These are phyloP conservation scores for Syngnathus rostellatus DNA, from an alignment of 2,797 vertebrate species.

Conservation along the genomic window DNA sequence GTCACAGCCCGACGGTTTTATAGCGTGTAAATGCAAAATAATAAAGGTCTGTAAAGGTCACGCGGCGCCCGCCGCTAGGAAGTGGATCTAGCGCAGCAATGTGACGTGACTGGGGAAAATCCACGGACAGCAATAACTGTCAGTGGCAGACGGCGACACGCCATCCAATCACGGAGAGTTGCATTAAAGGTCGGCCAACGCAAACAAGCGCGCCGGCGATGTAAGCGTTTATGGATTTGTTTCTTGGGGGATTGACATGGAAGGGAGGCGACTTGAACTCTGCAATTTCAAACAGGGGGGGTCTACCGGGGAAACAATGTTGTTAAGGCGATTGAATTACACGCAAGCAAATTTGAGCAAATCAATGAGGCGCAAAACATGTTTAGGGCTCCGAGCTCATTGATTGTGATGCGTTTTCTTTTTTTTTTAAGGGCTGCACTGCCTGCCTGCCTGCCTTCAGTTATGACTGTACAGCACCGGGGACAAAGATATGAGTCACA, in stretches of 20 bases:
- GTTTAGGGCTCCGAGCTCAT: conserved; percentile 45
- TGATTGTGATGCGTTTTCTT: conserved; percentile 31
- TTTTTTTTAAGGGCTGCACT: neutral
- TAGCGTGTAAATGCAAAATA: conserved; percentile 33
- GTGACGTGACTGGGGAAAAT: conserved; percentile 31
- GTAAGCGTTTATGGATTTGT: conserved; percentile 52
- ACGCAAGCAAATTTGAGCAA: conserved; percentile 38
- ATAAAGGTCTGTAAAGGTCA: conserved; percentile 45
- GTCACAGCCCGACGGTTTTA: conserved; percentile 36
- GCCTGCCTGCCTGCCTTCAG: conserved; percentile 30
- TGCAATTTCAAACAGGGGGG: conserved; percentile 29
- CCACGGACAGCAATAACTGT: conserved; percentile 26
- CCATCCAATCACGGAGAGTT: conserved; percentile 19
- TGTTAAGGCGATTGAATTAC: conserved; percentile 49
- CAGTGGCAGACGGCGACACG: conserved; percentile 22
- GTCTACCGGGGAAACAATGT: conserved; percentile 25
- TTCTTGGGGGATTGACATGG: conserved; percentile 35
- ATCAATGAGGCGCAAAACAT: conserved; percentile 47
- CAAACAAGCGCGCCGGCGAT: conserved; percentile 28
- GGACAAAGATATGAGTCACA: conserved; percentile 36
- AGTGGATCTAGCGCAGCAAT: conserved; percentile 38
- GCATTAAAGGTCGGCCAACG: conserved; percentile 42
- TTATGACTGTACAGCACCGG: conserved; percentile 27
- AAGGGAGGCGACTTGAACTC: conserved; percentile 13
- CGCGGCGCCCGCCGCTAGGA: conserved; percentile 27